Conservation (phyloP, 2,113 vertebrate genomes). For the rabbit (Oryctolagus cuniculus) region mOryCun1.1 NC_091436.1:58612501-58613000, state of each 20-base stretch:
- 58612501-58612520: neutral
- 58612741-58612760: neutral
- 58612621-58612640: too few species aligned
- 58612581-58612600: neutral
- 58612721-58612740: neutral
- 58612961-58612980: neutral
- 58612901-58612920: neutral
- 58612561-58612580: neutral
- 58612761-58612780: neutral
- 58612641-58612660: too few species aligned
- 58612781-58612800: neutral
- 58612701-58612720: neutral
- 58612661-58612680: neutral
- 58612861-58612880: conserved; percentile 5
- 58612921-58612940: conserved; percentile 19
- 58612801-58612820: neutral
- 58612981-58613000: neutral
- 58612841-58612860: neutral
- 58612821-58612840: neutral
- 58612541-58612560: neutral
- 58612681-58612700: neutral
- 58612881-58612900: neutral
- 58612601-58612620: too few species aligned
- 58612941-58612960: neutral
- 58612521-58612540: neutral